Evolutionary conservation across 2,888 invertebrate species (phyloP).

Genomic region (Belgica antarctica): DNA sequence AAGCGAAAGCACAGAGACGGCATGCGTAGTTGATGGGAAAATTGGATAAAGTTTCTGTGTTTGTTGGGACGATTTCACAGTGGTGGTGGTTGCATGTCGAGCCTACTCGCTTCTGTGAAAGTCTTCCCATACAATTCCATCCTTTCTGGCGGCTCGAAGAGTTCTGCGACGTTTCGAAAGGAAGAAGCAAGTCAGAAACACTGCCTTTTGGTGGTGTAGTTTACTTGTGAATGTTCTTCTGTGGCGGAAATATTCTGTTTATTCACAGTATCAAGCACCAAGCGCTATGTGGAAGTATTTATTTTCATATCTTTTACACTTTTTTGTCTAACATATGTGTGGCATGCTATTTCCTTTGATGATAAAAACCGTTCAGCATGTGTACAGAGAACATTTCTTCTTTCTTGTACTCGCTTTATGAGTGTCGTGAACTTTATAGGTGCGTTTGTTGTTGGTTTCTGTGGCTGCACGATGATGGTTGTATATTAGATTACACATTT

Average conservation of each 20-base stretch:
- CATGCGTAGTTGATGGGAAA: slow-evolving; percentile 5
- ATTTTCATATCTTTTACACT: not conserved
- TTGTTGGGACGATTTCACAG: slow-evolving; percentile 21
- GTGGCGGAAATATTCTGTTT: too few species aligned
- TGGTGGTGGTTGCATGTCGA: not conserved
- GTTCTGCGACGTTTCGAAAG: too few species aligned
- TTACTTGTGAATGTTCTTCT: too few species aligned
- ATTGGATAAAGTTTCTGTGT: too few species aligned
- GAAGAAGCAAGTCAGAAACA: too few species aligned
- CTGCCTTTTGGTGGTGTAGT: too few species aligned
- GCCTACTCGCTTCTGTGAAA: slow-evolving; percentile 13
- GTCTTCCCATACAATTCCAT: not conserved
- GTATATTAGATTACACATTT: slow-evolving; percentile 37
- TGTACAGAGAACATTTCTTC: slow-evolving; percentile 7
- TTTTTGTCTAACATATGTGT: slow-evolving; percentile 9
- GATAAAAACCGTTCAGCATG: slow-evolving; percentile 19
- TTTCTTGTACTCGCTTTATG: not conserved
- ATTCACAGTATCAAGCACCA: too few species aligned
- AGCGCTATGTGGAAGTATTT: too few species aligned
- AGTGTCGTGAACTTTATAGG: slow-evolving; percentile 29
- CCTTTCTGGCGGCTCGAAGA: not conserved
- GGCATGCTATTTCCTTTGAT: not conserved
- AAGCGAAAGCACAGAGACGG: too few species aligned
- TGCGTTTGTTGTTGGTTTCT: slow-evolving; percentile 28
- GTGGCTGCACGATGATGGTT: slow-evolving; percentile 30